Evolutionary conservation across 2,888 invertebrate species (phyloP), one percentile per base, ranked within the genome.

Genomic region (Ichneumoninae sp.): DNA sequence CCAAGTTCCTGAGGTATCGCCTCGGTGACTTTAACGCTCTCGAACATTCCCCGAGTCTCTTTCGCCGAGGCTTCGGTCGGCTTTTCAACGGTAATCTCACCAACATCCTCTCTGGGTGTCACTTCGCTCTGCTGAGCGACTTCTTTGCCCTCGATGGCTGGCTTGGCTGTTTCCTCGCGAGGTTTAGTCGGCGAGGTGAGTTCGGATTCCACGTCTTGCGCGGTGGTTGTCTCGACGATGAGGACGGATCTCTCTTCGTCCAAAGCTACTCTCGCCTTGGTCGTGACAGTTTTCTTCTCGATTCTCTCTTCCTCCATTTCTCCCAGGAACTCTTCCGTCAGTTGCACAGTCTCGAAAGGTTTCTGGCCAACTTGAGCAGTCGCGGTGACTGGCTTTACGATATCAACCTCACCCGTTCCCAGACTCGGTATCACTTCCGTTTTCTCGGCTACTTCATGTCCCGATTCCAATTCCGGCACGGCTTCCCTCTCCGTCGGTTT

Each of bases 391-490:
- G 94, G 93, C 85, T 90, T 88, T 33, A 90, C 82, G 8, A 90
- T 83, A n/a, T 91, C 90, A 47, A 95, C 91, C 66, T 94, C 91
- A 44, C 91, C 92, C 6, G 94, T 90, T 57, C 91, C 91, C 80
- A 94, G 92, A 78, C 94, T 92, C n/a, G 94, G 86, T 60, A 93
- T 90, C 8, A 95, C 90, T 91, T 95, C 95, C 3, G 93, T 93
- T 88, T 94, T 95, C 86, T 94, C 91, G n/a, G 95, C 94, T 30
- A 95, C 94, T 89, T 94, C 93, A 80, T 94, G 93, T 0, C 94
- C 90, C 57, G 93, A 91, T 52, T 85, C 85, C 6, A 91, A 84
- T 36, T 52, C 73, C 7, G 88, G 85, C 1, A 88, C 71, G 7
- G 89, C 91, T 5, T 81, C 86, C 54, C 86, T 83, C 10, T 75